phyloP scores from a whole-genome alignment of 64 coral and sea anemone species.

The Pocillopora verrucosa region DNA sequence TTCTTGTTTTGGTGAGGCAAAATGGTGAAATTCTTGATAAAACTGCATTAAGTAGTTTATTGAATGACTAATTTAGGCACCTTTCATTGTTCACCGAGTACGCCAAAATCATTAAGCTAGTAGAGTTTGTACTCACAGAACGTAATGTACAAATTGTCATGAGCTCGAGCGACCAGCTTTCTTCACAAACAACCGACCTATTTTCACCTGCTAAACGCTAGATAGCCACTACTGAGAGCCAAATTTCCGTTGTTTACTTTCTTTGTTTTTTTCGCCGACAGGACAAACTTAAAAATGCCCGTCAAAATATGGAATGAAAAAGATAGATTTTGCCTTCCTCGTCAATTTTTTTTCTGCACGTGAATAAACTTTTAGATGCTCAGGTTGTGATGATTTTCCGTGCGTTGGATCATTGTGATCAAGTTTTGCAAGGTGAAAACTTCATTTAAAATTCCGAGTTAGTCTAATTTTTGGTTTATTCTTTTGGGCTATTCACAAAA shows the following conservation, averaged over 20 bases:
- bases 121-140: neutral
- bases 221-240: conserved; percentile 23
- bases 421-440: neutral
- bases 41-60: conserved; percentile 59
- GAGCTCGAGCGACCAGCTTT: neutral
- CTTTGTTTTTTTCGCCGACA: conserved; percentile 41
- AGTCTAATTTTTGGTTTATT: conserved; percentile 17
- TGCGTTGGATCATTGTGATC: neutral
- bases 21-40: conserved; percentile 49
- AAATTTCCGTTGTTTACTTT: conserved; percentile 48
- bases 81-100: conserved; percentile 50
- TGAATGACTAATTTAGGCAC: conserved; percentile 23
- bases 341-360: neutral
- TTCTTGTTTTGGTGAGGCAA: conserved; percentile 38
- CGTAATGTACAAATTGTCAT: neutral
- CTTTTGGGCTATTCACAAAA: conserved; percentile 19
- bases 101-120: neutral
- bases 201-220: conserved; percentile 32
- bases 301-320: conserved; percentile 25
- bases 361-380: neutral
- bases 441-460: conserved; percentile 32
- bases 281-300: conserved; percentile 28
- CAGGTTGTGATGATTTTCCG: too few relatives aligned
- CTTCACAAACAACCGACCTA: neutral
- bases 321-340: neutral